phyloP scores from a whole-genome alignment of 2,888 invertebrate species.

The Aleiodes testaceus region DNA sequence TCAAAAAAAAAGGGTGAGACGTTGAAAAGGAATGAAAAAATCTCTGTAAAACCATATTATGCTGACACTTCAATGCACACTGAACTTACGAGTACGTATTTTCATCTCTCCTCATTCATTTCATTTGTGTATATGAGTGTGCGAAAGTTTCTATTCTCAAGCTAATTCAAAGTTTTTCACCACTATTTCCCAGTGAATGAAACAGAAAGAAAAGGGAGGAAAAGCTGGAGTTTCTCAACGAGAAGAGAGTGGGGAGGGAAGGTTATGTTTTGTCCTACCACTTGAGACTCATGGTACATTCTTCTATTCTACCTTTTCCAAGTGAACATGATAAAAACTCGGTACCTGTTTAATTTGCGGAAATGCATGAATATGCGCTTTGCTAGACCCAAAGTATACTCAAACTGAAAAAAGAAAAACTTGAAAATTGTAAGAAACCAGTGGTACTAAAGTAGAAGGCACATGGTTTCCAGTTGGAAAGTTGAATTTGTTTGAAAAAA shows the following conservation, averaged over 20 bases:
- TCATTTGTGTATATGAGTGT: slow-evolving; percentile 11
- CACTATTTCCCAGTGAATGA: slow-evolving; percentile 41
- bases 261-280: slow-evolving; percentile 40
- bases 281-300: slow-evolving; percentile 33
- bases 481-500: slow-evolving; percentile 31
- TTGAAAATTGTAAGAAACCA: slow-evolving; percentile 29
- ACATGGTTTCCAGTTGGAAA: slow-evolving; percentile 32
- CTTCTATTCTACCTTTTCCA: slow-evolving; percentile 26
- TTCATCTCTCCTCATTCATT: slow-evolving; percentile 30
- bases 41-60: slow-evolving; percentile 2
- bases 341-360: slow-evolving; percentile 48
- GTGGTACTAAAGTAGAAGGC: slow-evolving; percentile 30
- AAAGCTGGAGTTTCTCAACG: slow-evolving; percentile 45
- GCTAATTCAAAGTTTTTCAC: slow-evolving; percentile 50
- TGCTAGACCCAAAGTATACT: slow-evolving; percentile 20
- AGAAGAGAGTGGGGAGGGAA: background rate
- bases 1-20: background rate
- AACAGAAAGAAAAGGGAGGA: slow-evolving; percentile 42
- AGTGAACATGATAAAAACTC: slow-evolving; percentile 35
- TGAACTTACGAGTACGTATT: slow-evolving; percentile 16
- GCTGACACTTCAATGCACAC: background rate
- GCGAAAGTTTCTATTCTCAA: slow-evolving; percentile 43
- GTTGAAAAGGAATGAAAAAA: background rate
- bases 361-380: slow-evolving; percentile 44
- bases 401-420: slow-evolving; percentile 15